Base-by-base conservation (phyloP, 2,113 vertebrate species). In the Chaetodon trifascialis region DNA sequence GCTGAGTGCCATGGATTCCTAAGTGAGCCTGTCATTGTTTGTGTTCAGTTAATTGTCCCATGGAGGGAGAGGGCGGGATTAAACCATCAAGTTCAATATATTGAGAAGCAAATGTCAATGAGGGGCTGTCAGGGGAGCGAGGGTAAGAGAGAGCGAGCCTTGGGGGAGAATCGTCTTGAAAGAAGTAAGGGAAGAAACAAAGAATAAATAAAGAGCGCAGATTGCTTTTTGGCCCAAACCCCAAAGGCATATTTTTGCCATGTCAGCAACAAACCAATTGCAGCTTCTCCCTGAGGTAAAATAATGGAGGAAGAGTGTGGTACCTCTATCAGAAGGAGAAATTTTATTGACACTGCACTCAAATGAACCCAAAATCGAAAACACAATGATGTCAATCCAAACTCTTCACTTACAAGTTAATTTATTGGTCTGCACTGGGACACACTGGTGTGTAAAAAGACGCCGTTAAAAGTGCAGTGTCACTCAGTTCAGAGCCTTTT, bases 61-160 rank as follows among this genome's bases (percentile, higher is more conserved):
- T 78, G 65, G 78, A 91, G 85, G 82, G 79, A 86, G 70, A 93
- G 79, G 62, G 81, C 30, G 63, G 82, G 88, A 91, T 94, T 91
- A 92, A 93, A 90, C 87, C 86, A 87, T 94, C 90, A 89, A 83
- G 82, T 92, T 86, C 78, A 93, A 94, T 94, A 93, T 84, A 91
- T 84, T 77, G 82, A 82, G 88, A 91, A 62, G 76, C 62, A 88
- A 90, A 88, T 73, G 80, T 85, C 38, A 60, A 80, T 79, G 86
- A 90, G 69, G 59, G 81, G 78, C 66, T 89, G 91, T 90, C 85
- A 82, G 58, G 84, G 80, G 80, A 84, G 59, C 23, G 34, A 52
- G 67, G 54, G 60, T 42, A 47, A 78, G 77, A 83, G 69, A 70
- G 83, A 75, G 42, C 0, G 14, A 80, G 76, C 89, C 80, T 84